Conservation (phyloP, 1,140 invertebrate genomes). For the Drosophila prosaltans region DNA sequence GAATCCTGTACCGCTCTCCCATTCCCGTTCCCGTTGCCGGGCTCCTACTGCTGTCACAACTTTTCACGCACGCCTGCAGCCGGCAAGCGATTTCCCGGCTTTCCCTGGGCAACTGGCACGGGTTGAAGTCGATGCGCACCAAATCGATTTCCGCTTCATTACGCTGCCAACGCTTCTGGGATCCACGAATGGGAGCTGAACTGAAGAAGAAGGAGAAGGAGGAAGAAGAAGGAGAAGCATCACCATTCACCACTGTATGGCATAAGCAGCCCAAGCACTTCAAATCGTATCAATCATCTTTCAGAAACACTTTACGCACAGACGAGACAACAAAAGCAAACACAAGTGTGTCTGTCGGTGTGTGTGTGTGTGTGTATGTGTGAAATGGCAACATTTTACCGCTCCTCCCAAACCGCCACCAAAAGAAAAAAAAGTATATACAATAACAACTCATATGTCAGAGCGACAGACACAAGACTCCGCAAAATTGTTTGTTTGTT, state of each 20-base stretch:
- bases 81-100: constrained; percentile 71
- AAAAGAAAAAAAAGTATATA: too few relatives aligned
- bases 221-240: too few relatives aligned
- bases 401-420: neutral
- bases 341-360: constrained; percentile 27
- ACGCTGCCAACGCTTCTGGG: constrained; percentile 50
- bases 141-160: constrained; percentile 82
- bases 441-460: constrained; percentile 58
- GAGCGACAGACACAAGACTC: constrained; percentile 35
- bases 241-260: neutral
- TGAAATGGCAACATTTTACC: neutral
- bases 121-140: constrained; percentile 60
- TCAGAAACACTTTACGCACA: constrained; percentile 56
- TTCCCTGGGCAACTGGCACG: constrained; percentile 37
- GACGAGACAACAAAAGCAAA: constrained; percentile 11
- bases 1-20: neutral
- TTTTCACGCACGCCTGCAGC: constrained; percentile 76
- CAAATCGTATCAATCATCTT: constrained; percentile 75
- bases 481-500: constrained; percentile 70
- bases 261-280: constrained; percentile 27
- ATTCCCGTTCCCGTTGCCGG: neutral
- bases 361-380: constrained; percentile 42
- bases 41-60: constrained; percentile 47
- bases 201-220: neutral
- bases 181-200: constrained; percentile 4